Base-by-base conservation (phyloP, 2,797 vertebrate genomes). In the Zenarchopterus dispar region DNA sequence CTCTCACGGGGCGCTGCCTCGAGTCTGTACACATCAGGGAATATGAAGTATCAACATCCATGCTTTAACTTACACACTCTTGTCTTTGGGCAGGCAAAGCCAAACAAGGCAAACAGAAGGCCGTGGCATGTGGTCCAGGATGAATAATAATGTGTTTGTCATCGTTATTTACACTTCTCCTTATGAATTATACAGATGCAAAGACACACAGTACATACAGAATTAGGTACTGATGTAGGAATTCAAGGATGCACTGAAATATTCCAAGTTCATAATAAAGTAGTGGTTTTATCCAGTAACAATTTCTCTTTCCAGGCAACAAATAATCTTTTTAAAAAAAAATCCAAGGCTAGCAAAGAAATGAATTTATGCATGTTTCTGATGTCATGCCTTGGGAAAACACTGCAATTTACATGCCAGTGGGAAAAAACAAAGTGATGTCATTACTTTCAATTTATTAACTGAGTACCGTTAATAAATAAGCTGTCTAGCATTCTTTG, bases 231-330 rank as follows among this genome's bases (percentile, higher is more conserved):
- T 18, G 1, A 66, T 2, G 59, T 77, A 66, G 74, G 52, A 63
- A 60, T 23, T 56, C 11, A 66, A 73, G 43, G 67, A 65, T 53
- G 39, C 46, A 68, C 57, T 10, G 8, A 77, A 84, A 65, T 52
- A 51, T 77, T 73, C 63, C 72, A 73, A 55, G 67, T 81, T 67
- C 45, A 67, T 48, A 42, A 50, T 39, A 43, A 81, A 78, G 61
- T 89, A 92, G 90, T 92, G 90, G 90, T 92, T 90, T 76, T 65
- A 82, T 84, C 87, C 84, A 82, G 70, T 72, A 54, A 39, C 73
- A 59, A 49, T 51, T 26, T 70, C 43, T 81, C 39, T 43, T 62
- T 74, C 46, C 82, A 82, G 65, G 61, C 61, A 74, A 58, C 61
- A 56, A 76, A 77, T 50, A 22, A 46, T 46, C 55, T 79, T 71